A percentile compares a stretch with the other conserved stretches of the same genome.
Evolutionary conservation across 2,797 vertebrate species (phyloP).

Genomic region (Tokudaia tokunoshimensis): DNA sequence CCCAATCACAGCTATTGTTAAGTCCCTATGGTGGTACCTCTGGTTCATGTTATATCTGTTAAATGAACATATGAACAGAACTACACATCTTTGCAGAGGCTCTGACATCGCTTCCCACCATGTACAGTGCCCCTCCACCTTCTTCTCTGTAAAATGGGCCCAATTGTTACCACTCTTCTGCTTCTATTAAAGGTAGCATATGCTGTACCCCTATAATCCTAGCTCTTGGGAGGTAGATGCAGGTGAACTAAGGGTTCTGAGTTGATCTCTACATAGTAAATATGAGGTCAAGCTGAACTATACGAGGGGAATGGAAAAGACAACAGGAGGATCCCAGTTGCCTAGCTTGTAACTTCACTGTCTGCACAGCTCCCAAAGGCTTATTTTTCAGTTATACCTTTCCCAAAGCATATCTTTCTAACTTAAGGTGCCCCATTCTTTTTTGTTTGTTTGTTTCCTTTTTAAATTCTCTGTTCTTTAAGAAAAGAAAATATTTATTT

Average conservation of each 20-base stretch:
- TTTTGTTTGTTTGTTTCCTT: too few relatives aligned
- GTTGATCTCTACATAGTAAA: background rate
- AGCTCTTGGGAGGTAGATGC: too few relatives aligned
- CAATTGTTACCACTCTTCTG: background rate
- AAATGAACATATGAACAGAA: background rate
- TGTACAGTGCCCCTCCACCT: too few relatives aligned
- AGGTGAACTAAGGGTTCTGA: background rate
- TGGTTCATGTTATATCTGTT: background rate
- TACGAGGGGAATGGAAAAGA: background rate
- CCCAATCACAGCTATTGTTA: background rate
- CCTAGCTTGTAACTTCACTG: background rate
- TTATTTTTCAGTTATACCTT: background rate
- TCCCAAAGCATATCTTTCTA: background rate
- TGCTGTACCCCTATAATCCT: too few relatives aligned
- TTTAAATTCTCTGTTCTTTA: background rate
- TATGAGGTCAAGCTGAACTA: background rate
- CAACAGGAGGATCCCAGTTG: too few relatives aligned
- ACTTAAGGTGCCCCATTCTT: background rate
- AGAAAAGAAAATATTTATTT: background rate
- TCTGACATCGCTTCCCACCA: background rate
- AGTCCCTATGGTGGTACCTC: background rate
- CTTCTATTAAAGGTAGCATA: background rate
- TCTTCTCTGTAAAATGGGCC: background rate
- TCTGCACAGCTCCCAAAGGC: background rate
- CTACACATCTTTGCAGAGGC: background rate